Conservation (phyloP, 2,888 invertebrate species). For the Erebia ligea region DNA sequence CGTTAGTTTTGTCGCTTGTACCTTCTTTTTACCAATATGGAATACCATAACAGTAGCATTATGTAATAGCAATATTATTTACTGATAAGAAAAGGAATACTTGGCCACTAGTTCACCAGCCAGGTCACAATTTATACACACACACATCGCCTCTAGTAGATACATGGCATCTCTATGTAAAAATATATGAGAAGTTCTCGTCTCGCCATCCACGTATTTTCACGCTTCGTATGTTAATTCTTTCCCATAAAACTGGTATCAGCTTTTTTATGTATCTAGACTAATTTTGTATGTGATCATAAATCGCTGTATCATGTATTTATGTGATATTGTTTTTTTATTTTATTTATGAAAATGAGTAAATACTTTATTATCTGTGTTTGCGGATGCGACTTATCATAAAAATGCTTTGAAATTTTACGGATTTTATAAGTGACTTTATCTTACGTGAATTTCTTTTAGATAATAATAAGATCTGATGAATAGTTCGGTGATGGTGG, state of each 20-base stretch:
- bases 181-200: constrained; percentile 74
- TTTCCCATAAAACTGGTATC: constrained; percentile 64
- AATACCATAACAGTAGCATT: too few relatives aligned
- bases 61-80: neutral
- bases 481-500: too few relatives aligned
- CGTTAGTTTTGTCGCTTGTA: too few relatives aligned
- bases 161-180: constrained; percentile 25
- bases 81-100: neutral
- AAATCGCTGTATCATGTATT: constrained; percentile 46
- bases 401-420: neutral
- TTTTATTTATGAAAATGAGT: constrained; percentile 36
- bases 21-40: too few relatives aligned
- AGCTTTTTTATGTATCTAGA: constrained; percentile 58
- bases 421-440: neutral
- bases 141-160: neutral
- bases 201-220: constrained; percentile 63
- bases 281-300: constrained; percentile 50
- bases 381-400: neutral
- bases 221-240: constrained; percentile 76
- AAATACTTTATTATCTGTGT: neutral
- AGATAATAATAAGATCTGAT: too few relatives aligned
- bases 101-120: neutral
- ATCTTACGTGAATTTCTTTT: too few relatives aligned
- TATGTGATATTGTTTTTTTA: constrained; percentile 20
- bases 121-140: neutral